phyloP scores from a whole-genome alignment of 2,888 invertebrate species.

The Abscondita cerata region DNA sequence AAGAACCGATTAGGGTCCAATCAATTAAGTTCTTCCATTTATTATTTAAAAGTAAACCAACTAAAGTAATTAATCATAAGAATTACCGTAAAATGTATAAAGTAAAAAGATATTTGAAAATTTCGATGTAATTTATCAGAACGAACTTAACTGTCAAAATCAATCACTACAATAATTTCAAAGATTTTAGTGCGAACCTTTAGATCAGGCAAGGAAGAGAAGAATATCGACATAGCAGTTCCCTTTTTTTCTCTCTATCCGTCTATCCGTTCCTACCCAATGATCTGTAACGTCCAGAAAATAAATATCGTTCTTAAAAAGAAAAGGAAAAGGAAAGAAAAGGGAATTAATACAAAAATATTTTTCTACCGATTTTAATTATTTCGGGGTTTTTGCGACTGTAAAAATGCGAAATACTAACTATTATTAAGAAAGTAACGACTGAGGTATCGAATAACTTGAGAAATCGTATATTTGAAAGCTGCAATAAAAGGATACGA shows the following conservation, averaged over 20 bases:
- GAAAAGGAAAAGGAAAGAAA: neutral
- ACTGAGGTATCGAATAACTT: no score
- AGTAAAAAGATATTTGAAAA: slow-evolving; percentile 3
- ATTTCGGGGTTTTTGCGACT: no score
- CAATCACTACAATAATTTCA: slow-evolving; percentile 24
- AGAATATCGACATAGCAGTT: slow-evolving; percentile 22
- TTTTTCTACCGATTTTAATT: no score
- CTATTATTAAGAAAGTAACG: no score
- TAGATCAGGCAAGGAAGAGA: slow-evolving; percentile 16
- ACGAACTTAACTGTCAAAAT: slow-evolving; percentile 18
- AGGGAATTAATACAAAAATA: no score
- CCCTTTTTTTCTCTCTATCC: no score
- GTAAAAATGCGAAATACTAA: no score
- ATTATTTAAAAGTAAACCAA: neutral
- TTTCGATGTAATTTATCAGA: slow-evolving; percentile 17
- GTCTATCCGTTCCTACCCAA: slow-evolving; percentile 22
- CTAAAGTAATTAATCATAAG: slow-evolving; percentile 8
- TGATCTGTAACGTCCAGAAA: slow-evolving; percentile 23
- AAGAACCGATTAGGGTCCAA: neutral
- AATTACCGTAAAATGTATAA: neutral
- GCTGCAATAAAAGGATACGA: no score
- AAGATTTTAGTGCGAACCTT: slow-evolving; percentile 18
- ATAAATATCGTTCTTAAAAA: slow-evolving; percentile 15
- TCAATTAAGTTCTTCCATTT: neutral
- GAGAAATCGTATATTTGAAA: no score